Evolutionary conservation across 2,797 vertebrate genomes (phyloP).

Genomic region (Lycodopsis pacificus): DNA sequence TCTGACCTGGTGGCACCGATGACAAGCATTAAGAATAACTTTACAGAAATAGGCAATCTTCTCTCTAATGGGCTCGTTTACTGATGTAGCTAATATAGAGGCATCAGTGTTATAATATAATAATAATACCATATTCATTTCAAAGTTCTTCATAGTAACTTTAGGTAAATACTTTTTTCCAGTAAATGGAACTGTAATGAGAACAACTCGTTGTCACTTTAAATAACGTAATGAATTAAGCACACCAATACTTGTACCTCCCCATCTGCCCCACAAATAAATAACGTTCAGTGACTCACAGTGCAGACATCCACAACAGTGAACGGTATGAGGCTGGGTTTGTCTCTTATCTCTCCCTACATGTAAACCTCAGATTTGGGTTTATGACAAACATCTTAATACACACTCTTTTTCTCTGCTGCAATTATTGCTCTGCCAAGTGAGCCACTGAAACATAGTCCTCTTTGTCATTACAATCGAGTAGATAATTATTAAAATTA

Average conservation of each 20-base stretch:
- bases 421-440: conserved; percentile 45
- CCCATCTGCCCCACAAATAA: neutral
- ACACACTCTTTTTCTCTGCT: conserved; percentile 5
- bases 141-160: neutral
- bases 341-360: neutral
- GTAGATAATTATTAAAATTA: conserved; percentile 66
- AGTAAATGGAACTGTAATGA: neutral
- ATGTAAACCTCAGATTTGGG: conserved; percentile 12
- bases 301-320: neutral
- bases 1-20: neutral
- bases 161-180: neutral
- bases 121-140: neutral
- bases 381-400: conserved; percentile 38
- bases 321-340: neutral
- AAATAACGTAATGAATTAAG: neutral
- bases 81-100: neutral
- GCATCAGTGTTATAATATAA: neutral
- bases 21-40: neutral
- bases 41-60: neutral
- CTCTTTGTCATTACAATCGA: conserved; percentile 33
- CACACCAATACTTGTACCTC: neutral
- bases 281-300: neutral
- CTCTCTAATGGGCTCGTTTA: neutral
- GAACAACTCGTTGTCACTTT: neutral
- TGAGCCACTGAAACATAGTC: conserved; percentile 31